A percentile compares a stretch with the other conserved stretches of the same genome.
Conservation (phyloP, 2,888 invertebrate genomes). For the Plutella xylostella region DNA sequence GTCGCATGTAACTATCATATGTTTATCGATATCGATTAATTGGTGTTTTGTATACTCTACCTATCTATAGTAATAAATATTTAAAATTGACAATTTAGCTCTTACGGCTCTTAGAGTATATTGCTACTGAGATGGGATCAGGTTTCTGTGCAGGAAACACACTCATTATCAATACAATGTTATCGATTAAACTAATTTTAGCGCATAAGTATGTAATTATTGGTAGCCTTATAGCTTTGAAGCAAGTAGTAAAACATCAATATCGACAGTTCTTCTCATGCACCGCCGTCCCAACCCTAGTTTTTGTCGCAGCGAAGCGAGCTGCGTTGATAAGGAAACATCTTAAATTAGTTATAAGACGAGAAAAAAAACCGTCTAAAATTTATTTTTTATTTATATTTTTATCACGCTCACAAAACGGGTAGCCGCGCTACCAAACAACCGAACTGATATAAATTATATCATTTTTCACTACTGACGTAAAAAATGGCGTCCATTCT, state of each 20-base stretch:
- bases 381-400: conserved; percentile 62
- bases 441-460: conserved; percentile 62
- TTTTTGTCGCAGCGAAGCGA: conserved; percentile 54
- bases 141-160: no score
- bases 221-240: no score
- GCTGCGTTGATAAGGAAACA: conserved; percentile 69
- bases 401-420: conserved; percentile 63
- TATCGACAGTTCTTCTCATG: not conserved
- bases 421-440: conserved; percentile 60
- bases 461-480: conserved; percentile 67
- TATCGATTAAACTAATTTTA: no score
- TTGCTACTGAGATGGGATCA: no score
- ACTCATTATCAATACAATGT: no score
- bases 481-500: conserved; percentile 68
- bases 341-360: conserved; percentile 63
- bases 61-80: no score
- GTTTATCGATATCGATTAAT: conserved; percentile 20
- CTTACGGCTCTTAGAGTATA: no score
- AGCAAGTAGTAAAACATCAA: no score
- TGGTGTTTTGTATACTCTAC: no score
- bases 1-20: no score
- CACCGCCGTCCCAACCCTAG: conserved; percentile 31
- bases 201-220: no score
- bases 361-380: conserved; percentile 57
- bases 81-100: no score